A percentile compares a stretch with the other conserved stretches of the same genome.
Conservation (phyloP, 2,888 invertebrate species). For the Ypsolopha scabrella region DNA sequence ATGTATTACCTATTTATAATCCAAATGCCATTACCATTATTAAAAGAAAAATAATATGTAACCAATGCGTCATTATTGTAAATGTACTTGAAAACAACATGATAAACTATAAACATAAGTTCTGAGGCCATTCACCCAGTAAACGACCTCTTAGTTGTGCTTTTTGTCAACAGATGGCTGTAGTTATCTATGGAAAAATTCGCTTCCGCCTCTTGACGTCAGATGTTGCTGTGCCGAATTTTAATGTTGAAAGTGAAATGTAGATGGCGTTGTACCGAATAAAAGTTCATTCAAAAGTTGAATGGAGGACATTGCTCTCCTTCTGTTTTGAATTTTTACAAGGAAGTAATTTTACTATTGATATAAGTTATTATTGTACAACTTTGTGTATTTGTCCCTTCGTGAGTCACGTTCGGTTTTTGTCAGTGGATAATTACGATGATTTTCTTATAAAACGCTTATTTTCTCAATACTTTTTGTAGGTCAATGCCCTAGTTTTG, state of each 20-base stretch:
- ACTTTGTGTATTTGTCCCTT: too few species aligned
- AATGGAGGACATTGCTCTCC: too few species aligned
- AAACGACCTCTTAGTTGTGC: slow-evolving; percentile 50
- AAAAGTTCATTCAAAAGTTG: too few species aligned
- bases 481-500: slow-evolving; percentile 9
- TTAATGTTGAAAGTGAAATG: background rate
- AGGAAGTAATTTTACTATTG: too few species aligned
- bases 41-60: background rate
- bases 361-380: too few species aligned
- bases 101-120: slow-evolving; percentile 22
- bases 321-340: too few species aligned
- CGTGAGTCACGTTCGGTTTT: too few species aligned
- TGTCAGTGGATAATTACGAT: too few species aligned
- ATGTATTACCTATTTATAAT: too few species aligned
- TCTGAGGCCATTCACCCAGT: slow-evolving; percentile 42
- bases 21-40: background rate
- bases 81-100: background rate
- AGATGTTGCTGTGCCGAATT: background rate
- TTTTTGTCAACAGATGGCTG: slow-evolving; percentile 31
- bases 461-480: slow-evolving; percentile 5
- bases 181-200: slow-evolving; percentile 9
- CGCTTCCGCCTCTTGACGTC: background rate
- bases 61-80: background rate
- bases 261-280: too few species aligned
- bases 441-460: background rate